These are phyloP conservation scores for Agrochola lychnidis DNA, from an alignment of 2,888 invertebrate species.

Conservation along the genomic window DNA sequence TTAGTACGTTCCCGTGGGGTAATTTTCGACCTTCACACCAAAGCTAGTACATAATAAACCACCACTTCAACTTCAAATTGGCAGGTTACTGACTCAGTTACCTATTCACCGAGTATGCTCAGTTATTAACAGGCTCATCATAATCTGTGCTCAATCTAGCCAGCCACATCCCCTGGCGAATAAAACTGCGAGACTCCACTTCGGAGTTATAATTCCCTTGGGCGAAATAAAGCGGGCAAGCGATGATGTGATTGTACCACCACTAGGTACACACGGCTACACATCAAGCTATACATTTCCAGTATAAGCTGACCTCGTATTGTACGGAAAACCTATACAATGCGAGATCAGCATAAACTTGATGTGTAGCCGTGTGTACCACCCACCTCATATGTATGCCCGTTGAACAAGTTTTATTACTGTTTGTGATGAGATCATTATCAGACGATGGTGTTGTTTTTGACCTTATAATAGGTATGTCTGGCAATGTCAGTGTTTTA, in stretches of 20 bases:
- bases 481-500: not conserved
- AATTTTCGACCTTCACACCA: not conserved
- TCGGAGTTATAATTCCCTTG: constrained; percentile 51
- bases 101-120: constrained; percentile 42
- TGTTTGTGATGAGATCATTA: constrained; percentile 39
- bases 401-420: constrained; percentile 40
- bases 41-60: constrained; percentile 23
- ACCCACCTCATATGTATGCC: constrained; percentile 13
- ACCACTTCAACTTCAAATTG: constrained; percentile 1
- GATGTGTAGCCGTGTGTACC: not conserved
- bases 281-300: too few relatives aligned
- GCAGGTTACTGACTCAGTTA: constrained; percentile 28
- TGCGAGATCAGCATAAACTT: too few relatives aligned
- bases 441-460: constrained; percentile 26
- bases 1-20: not conserved
- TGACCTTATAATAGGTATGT: not conserved
- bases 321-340: too few relatives aligned
- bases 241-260: constrained; percentile 49
- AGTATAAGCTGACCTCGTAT: too few relatives aligned
- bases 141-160: constrained; percentile 44
- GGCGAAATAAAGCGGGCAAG: constrained; percentile 50
- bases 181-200: constrained; percentile 44
- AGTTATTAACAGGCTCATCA: constrained; percentile 51
- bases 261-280: not conserved
- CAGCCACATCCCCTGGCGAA: constrained; percentile 21